Conservation (phyloP, 1,140 invertebrate species). For the Drosophila lacteicornis region DNA sequence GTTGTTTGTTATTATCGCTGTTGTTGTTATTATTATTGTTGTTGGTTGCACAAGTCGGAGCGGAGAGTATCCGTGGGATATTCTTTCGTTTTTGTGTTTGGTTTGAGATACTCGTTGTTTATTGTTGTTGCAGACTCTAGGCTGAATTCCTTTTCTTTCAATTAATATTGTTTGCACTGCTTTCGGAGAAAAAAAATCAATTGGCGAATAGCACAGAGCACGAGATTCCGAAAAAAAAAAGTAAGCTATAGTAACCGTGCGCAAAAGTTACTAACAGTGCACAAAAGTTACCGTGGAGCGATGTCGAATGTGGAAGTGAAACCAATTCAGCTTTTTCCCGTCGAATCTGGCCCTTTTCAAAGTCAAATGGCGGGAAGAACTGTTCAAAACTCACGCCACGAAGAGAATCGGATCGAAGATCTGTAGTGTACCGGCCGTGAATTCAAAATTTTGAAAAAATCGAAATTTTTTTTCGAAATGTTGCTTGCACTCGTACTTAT, state of each 20-base stretch:
- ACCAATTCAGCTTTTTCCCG: conserved; percentile 11
- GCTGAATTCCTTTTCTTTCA: neutral
- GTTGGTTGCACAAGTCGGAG: conserved; percentile 40
- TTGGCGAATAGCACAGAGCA: conserved; percentile 65
- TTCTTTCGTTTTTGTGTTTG: conserved; percentile 37
- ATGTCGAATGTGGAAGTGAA: conserved; percentile 2
- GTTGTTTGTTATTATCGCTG: conserved; percentile 41
- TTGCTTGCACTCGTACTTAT: conserved; percentile 10
- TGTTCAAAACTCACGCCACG: conserved; percentile 17
- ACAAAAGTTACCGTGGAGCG: conserved; percentile 5
- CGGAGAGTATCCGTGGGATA: conserved; percentile 14
- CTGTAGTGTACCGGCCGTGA: conserved; percentile 11
- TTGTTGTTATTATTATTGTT: conserved; percentile 30
- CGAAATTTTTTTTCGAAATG: conserved; percentile 4
- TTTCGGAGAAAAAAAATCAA: conserved; percentile 70
- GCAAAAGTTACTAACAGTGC: conserved; percentile 12
- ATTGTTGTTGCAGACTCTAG: conserved; percentile 24
- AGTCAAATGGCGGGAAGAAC: conserved; percentile 20
- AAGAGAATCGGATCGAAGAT: conserved; percentile 10
- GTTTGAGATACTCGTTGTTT: conserved; percentile 8
- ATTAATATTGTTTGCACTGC: conserved; percentile 49
- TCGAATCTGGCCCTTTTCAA: conserved; percentile 9
- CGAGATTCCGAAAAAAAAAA: conserved; percentile 40
- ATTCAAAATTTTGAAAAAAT: conserved; percentile 11
- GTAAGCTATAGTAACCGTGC: neutral